Evolutionary conservation across 2,113 vertebrate genomes (phyloP).

Genomic region (Clupea harengus): DNA sequence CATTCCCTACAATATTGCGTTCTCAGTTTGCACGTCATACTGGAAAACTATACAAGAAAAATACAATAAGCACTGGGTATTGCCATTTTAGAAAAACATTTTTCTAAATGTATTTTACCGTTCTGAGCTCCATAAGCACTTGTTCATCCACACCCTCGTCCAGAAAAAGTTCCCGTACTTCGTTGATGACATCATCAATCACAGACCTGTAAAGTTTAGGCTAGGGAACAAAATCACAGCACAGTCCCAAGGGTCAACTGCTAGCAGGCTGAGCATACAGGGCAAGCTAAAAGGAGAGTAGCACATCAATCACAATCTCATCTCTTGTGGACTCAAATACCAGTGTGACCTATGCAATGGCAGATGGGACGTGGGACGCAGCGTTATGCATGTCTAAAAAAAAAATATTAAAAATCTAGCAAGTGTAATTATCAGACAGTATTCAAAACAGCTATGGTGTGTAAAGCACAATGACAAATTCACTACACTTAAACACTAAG

Average conservation of each 20-base stretch:
- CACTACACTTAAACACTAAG: neutral
- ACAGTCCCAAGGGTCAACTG: neutral
- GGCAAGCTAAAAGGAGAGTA: neutral
- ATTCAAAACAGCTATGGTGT: neutral
- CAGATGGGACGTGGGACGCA: neutral
- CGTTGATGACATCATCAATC: slow-evolving; percentile 97
- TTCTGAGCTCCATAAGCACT: slow-evolving; percentile 95
- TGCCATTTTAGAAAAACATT: too few relatives aligned
- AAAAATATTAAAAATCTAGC: neutral
- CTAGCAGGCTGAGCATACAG: neutral
- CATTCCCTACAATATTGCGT: neutral
- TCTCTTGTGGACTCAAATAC: neutral
- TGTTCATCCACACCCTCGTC: slow-evolving; percentile 98
- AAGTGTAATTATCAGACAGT: neutral
- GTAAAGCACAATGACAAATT: neutral
- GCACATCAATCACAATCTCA: neutral
- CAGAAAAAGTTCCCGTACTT: slow-evolving; percentile 96
- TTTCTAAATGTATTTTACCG: slow-evolving; percentile 66
- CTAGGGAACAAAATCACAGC: slow-evolving; percentile 59
- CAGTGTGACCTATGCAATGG: neutral
- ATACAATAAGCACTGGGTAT: too few relatives aligned
- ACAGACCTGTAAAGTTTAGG: slow-evolving; percentile 96
- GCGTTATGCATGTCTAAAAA: too few relatives aligned
- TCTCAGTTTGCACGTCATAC: neutral
- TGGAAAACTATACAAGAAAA: neutral